Evolutionary conservation across 2,113 vertebrate species (phyloP).

Genomic region (Symphodus melops): DNA sequence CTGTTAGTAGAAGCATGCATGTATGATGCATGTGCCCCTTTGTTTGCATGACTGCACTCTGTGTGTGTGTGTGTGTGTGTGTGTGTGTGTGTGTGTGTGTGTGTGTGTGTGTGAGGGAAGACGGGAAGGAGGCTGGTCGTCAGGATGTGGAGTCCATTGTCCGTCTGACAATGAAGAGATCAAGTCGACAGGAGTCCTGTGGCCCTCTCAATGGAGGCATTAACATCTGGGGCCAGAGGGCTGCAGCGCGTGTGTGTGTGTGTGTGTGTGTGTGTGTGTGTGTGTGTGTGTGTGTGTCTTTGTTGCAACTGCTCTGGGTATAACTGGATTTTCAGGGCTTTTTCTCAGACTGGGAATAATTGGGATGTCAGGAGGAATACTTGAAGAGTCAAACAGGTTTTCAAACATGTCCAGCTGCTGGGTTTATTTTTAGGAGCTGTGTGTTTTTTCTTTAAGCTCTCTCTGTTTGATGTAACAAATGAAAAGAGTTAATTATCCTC

Average conservation of each 20-base stretch:
- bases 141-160: constrained; percentile 82
- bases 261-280: constrained; percentile 29
- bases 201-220: constrained; percentile 79
- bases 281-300: constrained; percentile 27
- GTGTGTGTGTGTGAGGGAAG: constrained; percentile 25
- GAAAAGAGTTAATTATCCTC: constrained; percentile 47
- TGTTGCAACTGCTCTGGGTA: constrained; percentile 39
- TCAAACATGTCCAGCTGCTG: neutral
- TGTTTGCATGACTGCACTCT: constrained; percentile 18
- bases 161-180: constrained; percentile 81
- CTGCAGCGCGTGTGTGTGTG: constrained; percentile 27
- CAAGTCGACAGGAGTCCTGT: constrained; percentile 76
- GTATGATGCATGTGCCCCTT: constrained; percentile 21
- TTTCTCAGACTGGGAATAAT: constrained; percentile 19
- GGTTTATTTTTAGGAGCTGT: constrained; percentile 10
- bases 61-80: constrained; percentile 26
- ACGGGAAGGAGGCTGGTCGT: constrained; percentile 64
- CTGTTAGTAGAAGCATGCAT: neutral
- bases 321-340: constrained; percentile 43
- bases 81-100: constrained; percentile 2
- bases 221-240: constrained; percentile 82
- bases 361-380: constrained; percentile 38
- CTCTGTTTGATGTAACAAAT: constrained; percentile 40
- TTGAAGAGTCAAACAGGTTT: constrained; percentile 36
- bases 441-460: constrained; percentile 22